Conservation (phyloP, 2,797 vertebrate genomes). For the Bradypus variegatus region DNA sequence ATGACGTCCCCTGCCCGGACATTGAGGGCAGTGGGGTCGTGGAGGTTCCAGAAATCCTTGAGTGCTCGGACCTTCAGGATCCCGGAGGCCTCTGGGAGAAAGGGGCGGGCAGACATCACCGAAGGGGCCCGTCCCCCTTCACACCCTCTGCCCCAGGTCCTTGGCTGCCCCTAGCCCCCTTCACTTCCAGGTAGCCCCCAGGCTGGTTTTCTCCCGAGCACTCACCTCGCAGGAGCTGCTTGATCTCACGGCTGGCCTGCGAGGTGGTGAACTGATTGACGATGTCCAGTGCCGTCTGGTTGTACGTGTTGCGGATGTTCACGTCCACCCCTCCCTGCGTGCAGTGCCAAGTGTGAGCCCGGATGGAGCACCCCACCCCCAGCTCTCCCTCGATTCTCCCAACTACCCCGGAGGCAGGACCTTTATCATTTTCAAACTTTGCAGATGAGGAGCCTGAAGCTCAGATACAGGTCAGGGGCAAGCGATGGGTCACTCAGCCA, state of each 20-base stretch:
- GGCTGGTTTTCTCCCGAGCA: neutral
- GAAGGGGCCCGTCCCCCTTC: neutral
- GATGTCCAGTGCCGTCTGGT: constrained; percentile 95
- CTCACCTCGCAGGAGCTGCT: constrained; percentile 92
- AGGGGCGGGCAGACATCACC: constrained; percentile 27
- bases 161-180: neutral
- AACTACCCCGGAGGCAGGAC: neutral
- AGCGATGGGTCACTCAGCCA: neutral
- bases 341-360: accelerated
- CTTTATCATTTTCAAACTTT: neutral
- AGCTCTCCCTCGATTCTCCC: neutral
- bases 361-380: neutral
- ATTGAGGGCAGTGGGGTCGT: constrained; percentile 96
- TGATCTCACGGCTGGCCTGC: constrained; percentile 94
- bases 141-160: neutral
- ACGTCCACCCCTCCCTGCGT: constrained; percentile 79
- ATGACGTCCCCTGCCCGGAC: constrained; percentile 92
- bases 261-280: constrained; percentile 98
- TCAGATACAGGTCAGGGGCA: neutral
- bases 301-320: constrained; percentile 94
- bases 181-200: neutral
- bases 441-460: neutral
- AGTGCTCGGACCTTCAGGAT: constrained; percentile 93
- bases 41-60: constrained; percentile 97
- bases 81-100: constrained; percentile 87